Conservation (phyloP, 2,113 vertebrate species). For the Nansenia antarctica region DNA sequence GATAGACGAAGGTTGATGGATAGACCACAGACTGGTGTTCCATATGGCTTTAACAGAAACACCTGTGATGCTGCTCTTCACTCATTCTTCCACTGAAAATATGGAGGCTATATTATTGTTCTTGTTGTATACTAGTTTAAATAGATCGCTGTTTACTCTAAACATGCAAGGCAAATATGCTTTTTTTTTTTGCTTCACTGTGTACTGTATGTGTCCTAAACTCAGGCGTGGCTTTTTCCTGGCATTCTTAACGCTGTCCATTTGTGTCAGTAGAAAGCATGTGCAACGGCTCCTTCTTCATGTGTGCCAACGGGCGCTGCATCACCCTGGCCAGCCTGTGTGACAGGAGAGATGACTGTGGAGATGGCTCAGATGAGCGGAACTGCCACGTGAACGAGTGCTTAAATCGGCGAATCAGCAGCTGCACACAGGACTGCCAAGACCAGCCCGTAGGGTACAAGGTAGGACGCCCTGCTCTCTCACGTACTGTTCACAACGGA, state of each 20-base stretch:
- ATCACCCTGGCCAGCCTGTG: conserved; percentile 76
- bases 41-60: background rate
- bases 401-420: conserved; percentile 84
- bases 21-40: background rate
- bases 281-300: conserved; percentile 89
- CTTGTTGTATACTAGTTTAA: no score
- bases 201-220: no score
- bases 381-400: conserved; percentile 87
- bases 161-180: no score
- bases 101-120: no score
- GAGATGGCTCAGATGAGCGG: conserved; percentile 84
- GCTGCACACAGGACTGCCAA: conserved; percentile 88
- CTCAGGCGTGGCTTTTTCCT: background rate
- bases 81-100: no score
- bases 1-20: background rate
- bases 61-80: background rate
- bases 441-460: conserved; percentile 86
- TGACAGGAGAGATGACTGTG: conserved; percentile 82
- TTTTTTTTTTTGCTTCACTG: no score
- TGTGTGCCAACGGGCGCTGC: conserved; percentile 88
- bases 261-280: conserved; percentile 77
- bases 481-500: background rate
- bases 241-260: background rate
- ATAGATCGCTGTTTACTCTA: no score
- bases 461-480: conserved; percentile 57